phyloP scores from a whole-genome alignment of 2,888 invertebrate species.

The Pharmacophagus antenor region DNA sequence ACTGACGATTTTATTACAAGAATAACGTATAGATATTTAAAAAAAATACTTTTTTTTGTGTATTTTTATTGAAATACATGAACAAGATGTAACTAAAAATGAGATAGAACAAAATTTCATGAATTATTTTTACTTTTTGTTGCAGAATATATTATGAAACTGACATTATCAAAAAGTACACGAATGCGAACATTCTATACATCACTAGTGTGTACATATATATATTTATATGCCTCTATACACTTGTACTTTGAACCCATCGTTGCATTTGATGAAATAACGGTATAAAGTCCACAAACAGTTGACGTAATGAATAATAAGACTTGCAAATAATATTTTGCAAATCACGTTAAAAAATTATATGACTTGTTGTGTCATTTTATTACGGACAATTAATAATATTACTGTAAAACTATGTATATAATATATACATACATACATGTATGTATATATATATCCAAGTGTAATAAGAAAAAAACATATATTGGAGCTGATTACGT shows the following conservation, averaged over 20 bases:
- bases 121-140: too few species aligned
- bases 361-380: neutral
- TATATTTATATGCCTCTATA: too few species aligned
- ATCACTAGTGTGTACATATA: too few species aligned
- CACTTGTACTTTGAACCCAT: slow-evolving; percentile 16
- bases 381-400: neutral
- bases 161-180: too few species aligned
- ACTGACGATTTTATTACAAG: too few species aligned
- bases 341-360: slow-evolving; percentile 17
- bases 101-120: too few species aligned
- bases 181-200: too few species aligned
- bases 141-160: neutral
- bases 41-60: too few species aligned
- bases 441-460: slow-evolving; percentile 2
- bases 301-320: neutral
- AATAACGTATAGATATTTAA: too few species aligned
- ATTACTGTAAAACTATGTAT: neutral
- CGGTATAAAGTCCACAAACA: slow-evolving; percentile 22
- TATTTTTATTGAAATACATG: too few species aligned
- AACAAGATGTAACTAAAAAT: too few species aligned
- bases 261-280: neutral
- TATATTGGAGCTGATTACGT: neutral
- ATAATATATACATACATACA: slow-evolving; percentile 1
- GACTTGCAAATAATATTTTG: slow-evolving; percentile 3
- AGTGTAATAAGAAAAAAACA: neutral